Evolutionary conservation across 2,113 vertebrate species (phyloP).

Genomic region (Prinia subflava): DNA sequence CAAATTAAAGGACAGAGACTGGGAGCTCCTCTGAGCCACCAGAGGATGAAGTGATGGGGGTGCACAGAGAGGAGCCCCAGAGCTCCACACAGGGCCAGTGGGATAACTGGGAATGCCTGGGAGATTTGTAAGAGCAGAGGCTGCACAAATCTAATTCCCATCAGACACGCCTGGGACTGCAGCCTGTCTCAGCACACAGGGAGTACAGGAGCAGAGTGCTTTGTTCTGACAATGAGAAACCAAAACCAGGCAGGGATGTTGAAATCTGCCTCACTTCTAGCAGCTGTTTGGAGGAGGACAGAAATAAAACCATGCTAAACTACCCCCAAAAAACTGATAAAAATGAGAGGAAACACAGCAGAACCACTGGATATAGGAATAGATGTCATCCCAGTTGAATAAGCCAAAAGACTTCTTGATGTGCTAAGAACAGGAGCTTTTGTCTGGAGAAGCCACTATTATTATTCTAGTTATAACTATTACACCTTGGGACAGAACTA

Average conservation of each 20-base stretch:
- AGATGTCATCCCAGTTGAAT: background rate
- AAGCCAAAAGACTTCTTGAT: background rate
- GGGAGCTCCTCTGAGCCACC: background rate
- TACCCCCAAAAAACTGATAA: accelerated
- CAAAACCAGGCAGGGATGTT: background rate
- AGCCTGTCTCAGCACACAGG: background rate
- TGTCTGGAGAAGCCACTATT: background rate
- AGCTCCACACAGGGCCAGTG: background rate
- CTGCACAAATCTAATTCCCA: background rate
- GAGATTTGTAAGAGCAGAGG: background rate
- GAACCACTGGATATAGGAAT: background rate
- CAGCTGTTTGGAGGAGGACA: background rate
- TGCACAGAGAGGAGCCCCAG: background rate
- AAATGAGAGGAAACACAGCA: background rate
- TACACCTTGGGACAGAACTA: background rate
- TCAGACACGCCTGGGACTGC: background rate
- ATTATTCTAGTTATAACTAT: background rate
- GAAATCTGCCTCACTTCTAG: background rate
- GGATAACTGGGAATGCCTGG: background rate
- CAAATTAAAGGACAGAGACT: background rate
- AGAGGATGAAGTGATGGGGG: background rate
- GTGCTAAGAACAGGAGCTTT: background rate
- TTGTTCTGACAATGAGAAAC: background rate
- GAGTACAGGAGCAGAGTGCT: background rate
- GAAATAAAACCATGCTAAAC: background rate